A percentile compares a stretch with the other conserved stretches of the same genome.
phyloP scores from a whole-genome alignment of 2,797 vertebrate species.

The Myotis myotis region DNA sequence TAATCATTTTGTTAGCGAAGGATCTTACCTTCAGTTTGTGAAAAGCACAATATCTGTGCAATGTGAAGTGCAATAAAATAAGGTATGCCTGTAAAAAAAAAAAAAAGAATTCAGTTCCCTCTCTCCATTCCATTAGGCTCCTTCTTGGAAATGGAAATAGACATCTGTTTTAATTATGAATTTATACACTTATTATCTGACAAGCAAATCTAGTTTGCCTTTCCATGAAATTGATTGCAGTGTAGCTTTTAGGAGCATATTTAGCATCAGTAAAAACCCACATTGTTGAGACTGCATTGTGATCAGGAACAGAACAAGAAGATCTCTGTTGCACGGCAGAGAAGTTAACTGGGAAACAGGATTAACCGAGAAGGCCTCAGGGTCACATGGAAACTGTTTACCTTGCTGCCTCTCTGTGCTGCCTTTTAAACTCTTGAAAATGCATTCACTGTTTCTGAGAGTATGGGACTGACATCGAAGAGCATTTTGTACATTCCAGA shows the following conservation, averaged over 20 bases:
- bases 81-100: too few species aligned
- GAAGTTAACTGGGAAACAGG: slow-evolving; percentile 24
- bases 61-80: too few species aligned
- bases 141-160: slow-evolving; percentile 62
- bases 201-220: slow-evolving; percentile 57
- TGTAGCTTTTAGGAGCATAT: slow-evolving; percentile 5
- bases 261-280: not conserved
- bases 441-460: not conserved
- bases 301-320: not conserved
- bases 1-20: too few species aligned
- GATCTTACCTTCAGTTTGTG: too few species aligned
- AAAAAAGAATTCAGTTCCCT: not conserved
- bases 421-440: not conserved
- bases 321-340: not conserved
- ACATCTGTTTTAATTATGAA: slow-evolving; percentile 53
- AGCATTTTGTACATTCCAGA: not conserved
- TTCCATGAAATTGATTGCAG: slow-evolving; percentile 51
- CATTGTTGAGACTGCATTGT: not conserved
- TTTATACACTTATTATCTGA: slow-evolving; percentile 59
- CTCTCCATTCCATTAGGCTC: not conserved
- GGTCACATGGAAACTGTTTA: not conserved
- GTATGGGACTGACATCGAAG: not conserved
- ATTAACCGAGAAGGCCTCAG: not conserved
- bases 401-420: not conserved
- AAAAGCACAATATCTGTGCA: too few species aligned